Evolutionary conservation across 2,113 vertebrate species (phyloP), one percentile per base, ranked within the genome.

Genomic region (Andinoacara biseriatus): DNA sequence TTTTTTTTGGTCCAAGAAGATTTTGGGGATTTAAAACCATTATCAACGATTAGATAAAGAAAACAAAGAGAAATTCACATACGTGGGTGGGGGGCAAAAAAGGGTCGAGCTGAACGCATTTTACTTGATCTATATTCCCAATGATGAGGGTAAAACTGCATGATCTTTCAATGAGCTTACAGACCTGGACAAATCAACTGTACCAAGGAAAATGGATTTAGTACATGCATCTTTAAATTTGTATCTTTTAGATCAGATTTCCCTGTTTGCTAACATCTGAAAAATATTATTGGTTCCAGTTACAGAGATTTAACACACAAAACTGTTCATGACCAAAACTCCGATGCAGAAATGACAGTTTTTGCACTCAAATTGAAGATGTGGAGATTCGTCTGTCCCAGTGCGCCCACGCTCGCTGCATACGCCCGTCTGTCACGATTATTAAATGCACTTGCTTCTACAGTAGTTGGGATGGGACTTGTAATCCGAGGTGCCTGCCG

Each of bases 401-500:
- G 62, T 20, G 9, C 82, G 69, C 52, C 82, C 80, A 56, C 72
- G 22, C 75, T 40, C 49, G 18, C 84, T 65, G 59, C 60, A 75
- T 17, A 38, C 83, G 54, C 82, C 15, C 15, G 72, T 43, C 80
- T 82, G 86, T 85, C 82, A 74, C 83, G 2, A 17, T 61, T 61
- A 87, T 79, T 74, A 83, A 88, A 91, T 88, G 89, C 89, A 90
- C 91, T 92, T 90, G 87, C 90, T 92, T 89, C 83, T 87, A 62
- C 74, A 69, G 78, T 78, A 67, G 76, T 86, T 72, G 77, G 87
- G 82, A 84, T 74, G 87, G 87, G 90, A 83, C 61, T 78, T 87
- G 85, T 91, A 89, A 90, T 84, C 90, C 86, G 26, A 92, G 92
- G 91, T 93, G 93, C 93, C 91, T 89, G 90, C 84, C 22, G 80